These are phyloP conservation scores for Calliphora vicina DNA, from an alignment of 1,140 invertebrate species.

Conservation along the genomic window DNA sequence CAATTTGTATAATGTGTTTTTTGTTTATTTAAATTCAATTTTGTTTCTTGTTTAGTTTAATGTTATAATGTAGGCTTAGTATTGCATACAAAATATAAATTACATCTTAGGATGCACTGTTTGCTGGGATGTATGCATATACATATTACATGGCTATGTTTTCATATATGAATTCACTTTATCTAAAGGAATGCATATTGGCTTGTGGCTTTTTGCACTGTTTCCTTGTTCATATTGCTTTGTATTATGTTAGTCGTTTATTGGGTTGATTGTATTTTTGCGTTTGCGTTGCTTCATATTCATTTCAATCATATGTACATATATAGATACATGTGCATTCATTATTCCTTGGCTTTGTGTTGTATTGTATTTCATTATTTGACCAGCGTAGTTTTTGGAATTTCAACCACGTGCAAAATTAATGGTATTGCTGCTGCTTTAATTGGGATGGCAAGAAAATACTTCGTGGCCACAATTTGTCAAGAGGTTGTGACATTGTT, in stretches of 20 bases:
- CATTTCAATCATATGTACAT: not conserved
- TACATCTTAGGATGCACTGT: too few species aligned
- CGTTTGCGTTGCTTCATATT: not conserved
- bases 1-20: too few species aligned
- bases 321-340: too few species aligned
- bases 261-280: not conserved
- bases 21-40: too few species aligned
- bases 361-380: not conserved
- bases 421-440: not conserved
- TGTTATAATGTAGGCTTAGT: too few species aligned
- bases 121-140: too few species aligned
- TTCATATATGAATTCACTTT: not conserved
- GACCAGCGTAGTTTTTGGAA: not conserved
- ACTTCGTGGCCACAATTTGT: conserved; percentile 18
- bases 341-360: not conserved
- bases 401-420: not conserved
- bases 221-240: conserved; percentile 20
- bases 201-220: conserved; percentile 27
- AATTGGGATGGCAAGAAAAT: not conserved
- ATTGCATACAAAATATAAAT: too few species aligned
- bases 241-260: not conserved
- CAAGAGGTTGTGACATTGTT: conserved; percentile 2
- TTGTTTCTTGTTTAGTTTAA: too few species aligned
- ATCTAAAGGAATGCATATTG: conserved; percentile 22
- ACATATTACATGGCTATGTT: not conserved